Evolutionary conservation across 2,113 vertebrate species (phyloP).

Genomic region (Macrotus californicus): DNA sequence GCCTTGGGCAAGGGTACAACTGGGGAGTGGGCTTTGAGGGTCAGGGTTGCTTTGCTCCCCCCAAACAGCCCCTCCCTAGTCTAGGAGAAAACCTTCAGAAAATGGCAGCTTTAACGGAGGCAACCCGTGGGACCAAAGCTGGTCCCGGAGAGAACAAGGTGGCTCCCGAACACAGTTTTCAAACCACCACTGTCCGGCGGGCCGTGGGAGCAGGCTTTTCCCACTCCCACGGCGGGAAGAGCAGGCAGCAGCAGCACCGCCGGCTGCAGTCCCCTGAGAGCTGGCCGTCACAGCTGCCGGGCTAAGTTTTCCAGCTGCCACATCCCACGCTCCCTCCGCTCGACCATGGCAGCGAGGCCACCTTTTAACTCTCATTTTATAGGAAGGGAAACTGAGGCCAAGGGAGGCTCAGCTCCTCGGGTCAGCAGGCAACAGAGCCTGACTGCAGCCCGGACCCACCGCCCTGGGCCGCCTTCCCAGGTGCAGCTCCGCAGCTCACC

Average conservation of each 20-base stretch:
- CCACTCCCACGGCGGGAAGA: accelerated
- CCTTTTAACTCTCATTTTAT: neutral
- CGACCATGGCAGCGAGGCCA: accelerated
- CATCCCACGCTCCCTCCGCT: accelerated
- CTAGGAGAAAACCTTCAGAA: neutral
- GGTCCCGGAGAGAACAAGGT: neutral
- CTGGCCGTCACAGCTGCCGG: accelerated
- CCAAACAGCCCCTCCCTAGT: accelerated
- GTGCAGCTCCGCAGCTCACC: too few relatives aligned
- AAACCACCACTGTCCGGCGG: accelerated
- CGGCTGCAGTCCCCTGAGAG: accelerated
- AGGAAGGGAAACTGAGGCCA: neutral
- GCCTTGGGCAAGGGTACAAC: too few relatives aligned
- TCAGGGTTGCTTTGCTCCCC: neutral
- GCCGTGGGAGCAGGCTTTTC: too few relatives aligned
- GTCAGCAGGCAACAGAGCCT: neutral
- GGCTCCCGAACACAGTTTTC: neutral
- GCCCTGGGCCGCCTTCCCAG: neutral
- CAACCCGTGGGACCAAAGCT: neutral
- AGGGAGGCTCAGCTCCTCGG: neutral
- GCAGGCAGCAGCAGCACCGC: accelerated
- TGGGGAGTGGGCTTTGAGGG: accelerated
- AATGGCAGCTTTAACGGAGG: neutral
- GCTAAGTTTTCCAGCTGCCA: accelerated
- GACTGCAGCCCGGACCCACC: neutral